phyloP scores from a whole-genome alignment of 2,113 vertebrate genomes.

The Tachycineta bicolor region DNA sequence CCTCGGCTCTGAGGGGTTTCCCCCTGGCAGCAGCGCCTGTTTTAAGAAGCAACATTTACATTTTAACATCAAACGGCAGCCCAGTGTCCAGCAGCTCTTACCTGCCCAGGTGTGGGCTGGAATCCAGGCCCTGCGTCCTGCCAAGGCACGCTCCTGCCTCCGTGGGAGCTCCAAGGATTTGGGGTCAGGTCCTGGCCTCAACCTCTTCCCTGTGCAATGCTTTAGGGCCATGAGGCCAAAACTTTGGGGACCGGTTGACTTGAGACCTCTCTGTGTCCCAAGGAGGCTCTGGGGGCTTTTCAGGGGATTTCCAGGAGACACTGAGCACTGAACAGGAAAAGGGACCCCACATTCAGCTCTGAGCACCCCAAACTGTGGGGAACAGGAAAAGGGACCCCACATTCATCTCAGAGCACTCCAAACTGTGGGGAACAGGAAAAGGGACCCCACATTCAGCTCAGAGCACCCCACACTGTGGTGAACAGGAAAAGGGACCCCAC shows the following conservation, averaged over 20 bases:
- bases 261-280: neutral
- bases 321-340: neutral
- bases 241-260: fast-evolving
- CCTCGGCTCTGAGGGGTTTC: neutral
- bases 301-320: neutral
- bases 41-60: neutral
- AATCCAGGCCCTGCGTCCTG: neutral
- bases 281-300: neutral
- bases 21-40: fast-evolving
- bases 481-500: too few species aligned
- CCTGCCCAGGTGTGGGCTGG: neutral
- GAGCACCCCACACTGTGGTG: too few species aligned
- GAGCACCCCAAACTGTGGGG: too few species aligned
- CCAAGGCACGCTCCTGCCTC: fast-evolving
- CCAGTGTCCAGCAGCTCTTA: neutral
- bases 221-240: neutral
- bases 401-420: too few species aligned
- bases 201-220: neutral
- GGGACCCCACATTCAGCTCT: too few species aligned
- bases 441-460: too few species aligned
- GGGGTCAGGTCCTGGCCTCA: fast-evolving
- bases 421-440: too few species aligned
- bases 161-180: fast-evolving
- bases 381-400: too few species aligned
- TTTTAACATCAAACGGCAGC: neutral